Percentiles rank a stretch among this genome's conserved stretches.
Evolutionary conservation across 2,888 invertebrate genomes (phyloP).

Genomic region (Leptarthrus brevirostris): DNA sequence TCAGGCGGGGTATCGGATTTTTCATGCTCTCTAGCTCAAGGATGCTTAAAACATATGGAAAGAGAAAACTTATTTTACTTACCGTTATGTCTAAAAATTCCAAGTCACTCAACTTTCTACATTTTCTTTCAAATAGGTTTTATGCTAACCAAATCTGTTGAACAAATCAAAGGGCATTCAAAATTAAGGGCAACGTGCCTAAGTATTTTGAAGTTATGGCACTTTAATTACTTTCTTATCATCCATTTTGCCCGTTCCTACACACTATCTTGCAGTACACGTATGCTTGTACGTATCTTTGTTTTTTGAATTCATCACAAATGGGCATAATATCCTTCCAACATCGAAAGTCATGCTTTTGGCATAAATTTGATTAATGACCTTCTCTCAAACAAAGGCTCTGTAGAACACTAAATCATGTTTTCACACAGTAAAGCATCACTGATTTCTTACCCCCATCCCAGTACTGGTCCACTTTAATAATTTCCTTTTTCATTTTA

Average conservation of each 20-base stretch:
- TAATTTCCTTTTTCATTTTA: constrained; percentile 14
- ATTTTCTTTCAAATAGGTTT: no score
- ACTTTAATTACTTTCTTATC: neutral
- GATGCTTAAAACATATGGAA: no score
- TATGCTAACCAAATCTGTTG: no score
- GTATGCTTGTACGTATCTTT: neutral
- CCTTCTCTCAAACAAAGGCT: constrained; percentile 17
- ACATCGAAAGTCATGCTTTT: constrained; percentile 23
- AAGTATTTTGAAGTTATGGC: neutral
- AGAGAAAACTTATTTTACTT: no score
- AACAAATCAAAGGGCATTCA: no score
- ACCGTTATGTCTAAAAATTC: no score
- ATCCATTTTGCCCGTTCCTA: neutral
- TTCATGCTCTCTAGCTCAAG: no score
- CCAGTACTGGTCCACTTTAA: constrained; percentile 9
- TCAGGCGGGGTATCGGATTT: no score
- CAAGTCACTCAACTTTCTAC: no score
- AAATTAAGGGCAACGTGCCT: no score
- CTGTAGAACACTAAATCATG: constrained; percentile 34
- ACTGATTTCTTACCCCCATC: constrained; percentile 22
- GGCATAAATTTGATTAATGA: constrained; percentile 36
- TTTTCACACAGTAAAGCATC: constrained; percentile 4
- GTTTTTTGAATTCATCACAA: constrained; percentile 35
- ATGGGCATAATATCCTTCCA: constrained; percentile 19
- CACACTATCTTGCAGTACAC: neutral